Evolutionary conservation across 37 sponge, comb jelly and placozoan species (phyloP).

Genomic region (Mnemiopsis leidyi): DNA sequence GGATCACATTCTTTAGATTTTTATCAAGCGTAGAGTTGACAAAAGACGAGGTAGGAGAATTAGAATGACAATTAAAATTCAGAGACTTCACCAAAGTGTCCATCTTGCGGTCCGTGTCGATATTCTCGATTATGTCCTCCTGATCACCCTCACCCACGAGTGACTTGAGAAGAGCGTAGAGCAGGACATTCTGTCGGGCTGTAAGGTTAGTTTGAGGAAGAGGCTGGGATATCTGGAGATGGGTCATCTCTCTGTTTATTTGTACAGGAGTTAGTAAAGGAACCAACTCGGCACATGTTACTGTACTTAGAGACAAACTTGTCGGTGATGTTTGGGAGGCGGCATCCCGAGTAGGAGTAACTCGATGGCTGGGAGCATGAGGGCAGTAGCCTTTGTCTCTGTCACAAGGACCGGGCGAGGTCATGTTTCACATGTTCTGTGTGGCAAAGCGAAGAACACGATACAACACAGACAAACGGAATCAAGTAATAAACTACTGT

Average conservation of each 20-base stretch:
- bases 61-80: not conserved
- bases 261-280: not conserved
- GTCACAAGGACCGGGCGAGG: not conserved
- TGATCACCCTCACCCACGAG: not conserved
- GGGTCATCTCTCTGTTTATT: not conserved
- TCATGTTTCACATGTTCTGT: not conserved
- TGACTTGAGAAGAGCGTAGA: not conserved
- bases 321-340: not conserved
- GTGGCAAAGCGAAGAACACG: too few species aligned
- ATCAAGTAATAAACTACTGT: not conserved
- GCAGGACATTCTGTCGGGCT: not conserved
- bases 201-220: not conserved
- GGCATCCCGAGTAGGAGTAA: not conserved
- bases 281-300: not conserved
- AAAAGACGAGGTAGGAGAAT: not conserved
- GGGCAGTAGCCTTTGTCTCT: too few species aligned
- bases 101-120: not conserved
- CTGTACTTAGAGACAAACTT: not conserved
- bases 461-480: too few species aligned
- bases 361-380: too few species aligned
- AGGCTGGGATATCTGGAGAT: not conserved
- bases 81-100: conserved; percentile 5
- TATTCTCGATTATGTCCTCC: not conserved
- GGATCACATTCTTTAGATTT: conserved; percentile 2
- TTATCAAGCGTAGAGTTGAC: not conserved